Base-by-base conservation (phyloP, 2,888 invertebrate species). In the Pelosia muscerda region DNA sequence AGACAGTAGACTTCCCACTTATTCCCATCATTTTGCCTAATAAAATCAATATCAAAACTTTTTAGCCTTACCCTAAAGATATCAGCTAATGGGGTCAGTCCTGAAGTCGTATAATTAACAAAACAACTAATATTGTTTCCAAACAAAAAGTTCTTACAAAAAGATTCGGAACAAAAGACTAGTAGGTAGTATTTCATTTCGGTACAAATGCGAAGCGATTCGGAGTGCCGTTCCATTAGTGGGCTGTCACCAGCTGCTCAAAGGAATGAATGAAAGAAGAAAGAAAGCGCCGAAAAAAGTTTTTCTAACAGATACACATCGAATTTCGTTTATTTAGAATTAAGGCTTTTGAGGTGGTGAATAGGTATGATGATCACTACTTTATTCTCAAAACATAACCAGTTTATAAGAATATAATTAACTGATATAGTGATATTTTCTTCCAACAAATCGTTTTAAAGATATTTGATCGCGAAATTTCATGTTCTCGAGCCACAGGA, bases 191-290 rank as follows among this genome's bases (percentile, higher is more conserved):
- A 84, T 90, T 87, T 88, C 88, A 91, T 91, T 89, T 87, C 83
- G 82, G 77, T 70, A 80, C 85, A 78, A 86, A 72, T 73, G 74
- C 70, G 88, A 86, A 85, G 83, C 80, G 90, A 90, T 88, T 87
- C 62, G 25, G 82, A 77, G 87, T 86, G 85, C 86, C 88, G 89
- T 92, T 93, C 93, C 93, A 93, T 93, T 93, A 93, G 92, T 81
- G 87, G 85, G 78, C 90, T 92, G 93, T 92, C 92, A 92, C 88
- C 84, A 82, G 75, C 71, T 76, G 82, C 80, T 86, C 84, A 86
- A 88, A 87, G 85, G 85, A 85, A 83, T 62, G 75, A 82, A 82
- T 81, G 82, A 84, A 86, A 83, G 80, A 83, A 86, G 81, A 76
- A 79, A 73, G 76, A 78, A 74, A 76, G 75, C 81, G 77, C 76